phyloP scores from a whole-genome alignment of 2,113 vertebrate species.

The Phrynocephalus versicolor region DNA sequence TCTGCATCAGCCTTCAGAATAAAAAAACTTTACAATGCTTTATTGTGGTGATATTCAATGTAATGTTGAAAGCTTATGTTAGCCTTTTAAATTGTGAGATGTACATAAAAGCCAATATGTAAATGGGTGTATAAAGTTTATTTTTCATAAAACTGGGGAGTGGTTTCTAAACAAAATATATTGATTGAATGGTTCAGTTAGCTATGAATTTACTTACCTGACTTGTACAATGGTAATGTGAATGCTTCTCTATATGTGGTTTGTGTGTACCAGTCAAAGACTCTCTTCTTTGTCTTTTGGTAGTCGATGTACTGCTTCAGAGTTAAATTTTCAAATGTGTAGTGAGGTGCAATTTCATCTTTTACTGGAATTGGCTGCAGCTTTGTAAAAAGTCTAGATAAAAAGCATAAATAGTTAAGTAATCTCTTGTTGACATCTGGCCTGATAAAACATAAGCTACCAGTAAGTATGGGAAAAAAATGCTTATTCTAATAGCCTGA shows the following conservation, averaged over 20 bases:
- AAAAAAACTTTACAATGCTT: too few relatives aligned
- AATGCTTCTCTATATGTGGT: constrained; percentile 53
- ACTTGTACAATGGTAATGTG: constrained; percentile 43
- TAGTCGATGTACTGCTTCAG: constrained; percentile 45
- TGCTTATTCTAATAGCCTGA: constrained; percentile 59
- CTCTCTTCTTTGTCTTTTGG: constrained; percentile 27
- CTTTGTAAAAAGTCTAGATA: constrained; percentile 60
- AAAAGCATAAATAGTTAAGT: constrained; percentile 58
- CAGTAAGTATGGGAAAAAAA: constrained; percentile 48
- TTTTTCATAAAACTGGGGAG: not conserved
- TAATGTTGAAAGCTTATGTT: not conserved
- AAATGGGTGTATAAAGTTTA: not conserved
- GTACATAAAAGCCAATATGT: not conserved
- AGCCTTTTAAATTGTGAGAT: not conserved
- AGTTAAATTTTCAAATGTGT: constrained; percentile 57
- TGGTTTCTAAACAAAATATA: not conserved
- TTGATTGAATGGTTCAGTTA: not conserved
- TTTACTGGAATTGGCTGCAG: constrained; percentile 10
- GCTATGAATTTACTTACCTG: constrained; percentile 15
- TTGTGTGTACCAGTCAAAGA: constrained; percentile 31
- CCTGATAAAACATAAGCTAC: constrained; percentile 58
- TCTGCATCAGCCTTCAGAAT: not conserved
- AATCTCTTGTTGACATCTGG: constrained; percentile 63
- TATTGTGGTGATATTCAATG: not conserved
- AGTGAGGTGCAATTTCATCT: constrained; percentile 34